Evolutionary conservation across 2,888 invertebrate species (phyloP), one percentile per base, ranked within the genome.

Genomic region (Macropis europaea): DNA sequence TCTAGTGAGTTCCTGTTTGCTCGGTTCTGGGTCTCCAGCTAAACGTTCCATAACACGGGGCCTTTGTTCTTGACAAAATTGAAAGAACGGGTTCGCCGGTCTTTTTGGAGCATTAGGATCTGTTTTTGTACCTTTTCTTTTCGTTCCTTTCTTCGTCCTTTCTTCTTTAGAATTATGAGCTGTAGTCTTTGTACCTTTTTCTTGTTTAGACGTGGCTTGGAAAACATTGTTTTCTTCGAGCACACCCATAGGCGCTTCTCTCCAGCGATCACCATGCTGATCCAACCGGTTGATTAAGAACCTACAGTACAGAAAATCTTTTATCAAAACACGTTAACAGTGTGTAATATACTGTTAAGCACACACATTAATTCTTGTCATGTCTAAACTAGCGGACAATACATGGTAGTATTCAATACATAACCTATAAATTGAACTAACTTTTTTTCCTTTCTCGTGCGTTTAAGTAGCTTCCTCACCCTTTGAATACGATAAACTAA

Each of bases 101-200:
- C 95, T 92, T 86, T 95, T 95, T 0, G 95, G 95, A 48, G 95
- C 95, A 90, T 95, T 94, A 0, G 95, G 95, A 90, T 95, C 95
- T 82, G 90, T 90, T 80, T 92, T 92, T 3, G 90, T 81, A 89
- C 93, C 93, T 76, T 93, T 93, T 79, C 92, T 91, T 89, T 93
- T 93, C 40, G 90, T 84, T 11, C 91, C 91, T 90, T 94, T 95
- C 78, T 89, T 90, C 3, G 88, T 86, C 57, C 88, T 89, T 48
- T 89, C 87, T 52, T 90, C 88, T 63, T 88, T 88, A 62, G 76
- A 76, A 79, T 81, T 79, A 53, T 80, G 60, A 57, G 71, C 71
- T 40, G 77, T 64, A 17, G 85, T 77, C 64, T 90, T 89, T 3
- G 84, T 74, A 3, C 77, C 76, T 73, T 88, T 89, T 5, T 90